Evolutionary conservation across 2,797 vertebrate genomes (phyloP), one percentile per base, ranked within the genome.

Genomic region (Decapterus maruadsi): DNA sequence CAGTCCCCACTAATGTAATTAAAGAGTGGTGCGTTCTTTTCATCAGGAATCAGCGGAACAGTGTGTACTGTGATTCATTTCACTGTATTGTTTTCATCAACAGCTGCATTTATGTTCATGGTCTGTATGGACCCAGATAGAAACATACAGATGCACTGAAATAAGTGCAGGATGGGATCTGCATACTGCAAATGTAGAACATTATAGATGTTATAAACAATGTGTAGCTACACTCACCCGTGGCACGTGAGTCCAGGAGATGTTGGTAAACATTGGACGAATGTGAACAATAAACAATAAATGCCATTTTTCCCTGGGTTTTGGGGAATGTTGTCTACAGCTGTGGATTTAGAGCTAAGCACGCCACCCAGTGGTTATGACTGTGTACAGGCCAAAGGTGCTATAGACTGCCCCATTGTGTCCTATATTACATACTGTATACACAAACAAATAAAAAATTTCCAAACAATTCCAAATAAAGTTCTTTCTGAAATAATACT

Each of bases 321-420:
- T 48, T 48, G 8, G 46, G 17, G n/a, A 50, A n/a, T n/a, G 46
- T 11, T 2, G 17, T 19, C 45, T 20, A 2, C 11, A 29, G 59
- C 20, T 42, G 38, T 61, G 12, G 26, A 53, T 31, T 40, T 34
- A 29, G 1, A 50, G 57, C 16, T 11, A 2, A 75, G 40, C 9
- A 17, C 51, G 74, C 58, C 80, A 68, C 20, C 84, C 12, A 12
- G 63, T 65, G 84, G 70, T 53, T 12, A 6, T 42, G 19, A 68
- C 17, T 11, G 34, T n/a, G 43, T 61, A 57, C 68, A 12, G 43
- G 20, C 70, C 57, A 13, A 9, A 62, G 3, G 6, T 19, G 2
- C 1, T 3, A 42, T 42, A 42, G 34, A 7, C 26, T 26, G 26
- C 26, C 26, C 26, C 1, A 26, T 26, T 1, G 26, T 26, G 26